phyloP scores from a whole-genome alignment of 2,797 vertebrate genomes.

The Eurystomus glaucurus region DNA sequence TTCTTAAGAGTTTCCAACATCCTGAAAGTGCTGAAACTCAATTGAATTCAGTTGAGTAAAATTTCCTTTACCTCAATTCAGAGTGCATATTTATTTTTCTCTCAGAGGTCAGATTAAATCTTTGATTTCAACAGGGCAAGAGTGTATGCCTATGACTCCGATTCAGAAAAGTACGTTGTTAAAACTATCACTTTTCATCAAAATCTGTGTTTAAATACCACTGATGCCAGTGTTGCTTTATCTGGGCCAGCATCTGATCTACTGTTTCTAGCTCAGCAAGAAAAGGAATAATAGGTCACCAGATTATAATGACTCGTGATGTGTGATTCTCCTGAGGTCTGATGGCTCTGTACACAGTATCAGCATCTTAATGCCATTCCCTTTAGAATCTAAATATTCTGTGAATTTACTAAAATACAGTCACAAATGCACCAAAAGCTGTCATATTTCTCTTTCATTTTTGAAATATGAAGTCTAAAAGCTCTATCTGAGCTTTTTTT shows the following conservation, averaged over 20 bases:
- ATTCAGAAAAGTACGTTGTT: not conserved
- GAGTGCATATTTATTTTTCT: not conserved
- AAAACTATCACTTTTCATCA: not conserved
- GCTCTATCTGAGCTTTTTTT: not conserved
- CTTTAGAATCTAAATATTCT: not conserved
- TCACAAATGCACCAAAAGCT: not conserved
- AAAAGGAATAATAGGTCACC: not conserved
- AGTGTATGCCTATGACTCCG: not conserved
- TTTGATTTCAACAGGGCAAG: not conserved
- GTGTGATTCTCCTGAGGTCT: not conserved
- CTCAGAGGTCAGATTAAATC: not conserved
- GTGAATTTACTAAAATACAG: not conserved
- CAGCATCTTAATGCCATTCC: rapidly evolving
- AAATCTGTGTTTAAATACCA: not conserved
- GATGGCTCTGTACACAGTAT: not conserved
- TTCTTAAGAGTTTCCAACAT: not conserved
- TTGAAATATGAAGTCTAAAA: not conserved
- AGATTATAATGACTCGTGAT: not conserved
- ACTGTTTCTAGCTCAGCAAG: not conserved
- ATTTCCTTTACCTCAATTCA: not conserved
- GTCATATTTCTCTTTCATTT: not conserved
- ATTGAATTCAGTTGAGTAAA: not conserved
- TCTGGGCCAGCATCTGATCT: not conserved
- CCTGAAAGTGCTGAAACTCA: not conserved
- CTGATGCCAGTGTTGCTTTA: not conserved